Percentiles rank a stretch among this genome's conserved stretches.
Conservation (phyloP, 2,797 vertebrate genomes). For the Bucorvus abyssinicus region DNA sequence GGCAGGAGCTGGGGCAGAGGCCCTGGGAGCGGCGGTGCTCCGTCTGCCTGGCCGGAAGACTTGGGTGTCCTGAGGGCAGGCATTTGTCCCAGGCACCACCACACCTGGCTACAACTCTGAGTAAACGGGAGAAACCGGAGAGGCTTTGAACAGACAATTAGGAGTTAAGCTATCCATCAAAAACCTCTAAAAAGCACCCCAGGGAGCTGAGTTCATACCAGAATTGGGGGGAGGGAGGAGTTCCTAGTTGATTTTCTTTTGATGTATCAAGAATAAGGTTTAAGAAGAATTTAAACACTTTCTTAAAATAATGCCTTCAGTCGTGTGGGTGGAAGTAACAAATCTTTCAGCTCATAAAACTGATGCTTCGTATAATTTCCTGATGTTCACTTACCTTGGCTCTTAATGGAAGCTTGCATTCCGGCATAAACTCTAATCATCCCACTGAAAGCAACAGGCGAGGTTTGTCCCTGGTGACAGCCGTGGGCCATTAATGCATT, state of each 20-base stretch:
- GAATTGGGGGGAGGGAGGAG: neutral
- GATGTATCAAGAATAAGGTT: neutral
- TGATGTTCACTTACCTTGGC: constrained; percentile 16
- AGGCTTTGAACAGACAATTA: neutral
- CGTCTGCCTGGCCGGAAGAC: neutral
- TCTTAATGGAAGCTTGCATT: neutral
- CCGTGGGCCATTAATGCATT: neutral
- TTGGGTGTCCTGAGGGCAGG: neutral
- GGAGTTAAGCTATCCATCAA: neutral
- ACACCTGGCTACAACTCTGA: neutral
- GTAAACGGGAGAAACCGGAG: neutral
- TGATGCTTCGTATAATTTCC: neutral
- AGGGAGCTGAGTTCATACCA: neutral
- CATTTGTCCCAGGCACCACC: neutral
- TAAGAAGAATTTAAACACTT: neutral
- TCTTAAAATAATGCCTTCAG: constrained; percentile 22
- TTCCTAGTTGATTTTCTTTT: neutral
- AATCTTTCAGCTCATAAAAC: constrained; percentile 35
- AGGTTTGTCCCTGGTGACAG: neutral
- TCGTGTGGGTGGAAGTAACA: constrained; percentile 15
- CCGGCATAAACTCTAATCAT: neutral
- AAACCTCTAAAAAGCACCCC: neutral
- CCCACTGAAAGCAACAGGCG: neutral
- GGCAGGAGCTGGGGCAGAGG: neutral
- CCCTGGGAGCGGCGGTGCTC: rapidly evolving